Conservation (phyloP, 2,888 invertebrate genomes). For the Nomada ruficornis region DNA sequence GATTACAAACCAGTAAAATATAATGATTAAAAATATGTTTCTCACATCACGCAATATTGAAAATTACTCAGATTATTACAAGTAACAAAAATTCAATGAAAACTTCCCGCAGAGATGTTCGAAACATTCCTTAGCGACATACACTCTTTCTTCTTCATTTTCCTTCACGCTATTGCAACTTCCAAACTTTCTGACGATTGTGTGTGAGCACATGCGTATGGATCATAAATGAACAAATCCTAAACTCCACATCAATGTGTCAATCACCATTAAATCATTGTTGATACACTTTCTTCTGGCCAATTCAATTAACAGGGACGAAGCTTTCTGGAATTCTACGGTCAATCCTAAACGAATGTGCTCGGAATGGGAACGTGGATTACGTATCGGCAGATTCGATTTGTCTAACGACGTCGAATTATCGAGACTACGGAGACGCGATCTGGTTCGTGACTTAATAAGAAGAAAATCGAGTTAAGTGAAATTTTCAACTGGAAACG, state of each 20-base stretch:
- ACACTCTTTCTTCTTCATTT: background rate
- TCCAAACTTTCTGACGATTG: no score
- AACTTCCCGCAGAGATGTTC: no score
- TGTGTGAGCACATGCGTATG: no score
- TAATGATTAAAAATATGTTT: no score
- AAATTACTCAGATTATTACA: no score
- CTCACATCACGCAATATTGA: no score
- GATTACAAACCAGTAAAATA: no score
- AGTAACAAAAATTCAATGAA: no score
- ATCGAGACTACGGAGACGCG: conserved; percentile 6
- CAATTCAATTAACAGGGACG: conserved; percentile 24
- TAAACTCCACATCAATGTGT: background rate
- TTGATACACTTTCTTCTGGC: background rate
- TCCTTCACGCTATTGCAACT: background rate
- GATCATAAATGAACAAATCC: background rate
- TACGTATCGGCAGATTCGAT: conserved; percentile 4
- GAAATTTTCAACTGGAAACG: background rate
- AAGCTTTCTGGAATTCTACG: conserved; percentile 10
- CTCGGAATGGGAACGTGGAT: conserved; percentile 18
- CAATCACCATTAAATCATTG: background rate
- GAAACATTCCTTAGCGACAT: no score
- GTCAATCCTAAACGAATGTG: background rate
- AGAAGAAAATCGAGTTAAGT: conserved; percentile 7
- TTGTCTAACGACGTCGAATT: conserved; percentile 4
- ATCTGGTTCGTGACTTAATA: background rate